A percentile compares a stretch with the other conserved stretches of the same genome.
phyloP scores from a whole-genome alignment of 2,888 invertebrate species.

The Selenia dentaria region DNA sequence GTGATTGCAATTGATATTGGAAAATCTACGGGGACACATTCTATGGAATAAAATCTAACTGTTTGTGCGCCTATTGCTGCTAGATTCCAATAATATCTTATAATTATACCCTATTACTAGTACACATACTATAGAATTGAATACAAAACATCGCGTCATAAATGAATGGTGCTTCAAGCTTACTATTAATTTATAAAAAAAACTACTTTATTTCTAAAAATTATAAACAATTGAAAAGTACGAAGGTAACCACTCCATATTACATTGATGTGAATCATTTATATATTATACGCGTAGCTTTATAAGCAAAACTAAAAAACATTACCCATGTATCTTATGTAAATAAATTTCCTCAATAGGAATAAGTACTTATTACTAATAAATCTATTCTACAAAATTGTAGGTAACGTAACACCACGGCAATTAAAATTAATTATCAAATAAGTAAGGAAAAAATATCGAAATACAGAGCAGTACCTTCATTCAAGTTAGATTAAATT shows the following conservation, averaged over 20 bases:
- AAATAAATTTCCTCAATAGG: neutral
- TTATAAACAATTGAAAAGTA: slow-evolving; percentile 41
- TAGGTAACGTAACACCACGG: neutral
- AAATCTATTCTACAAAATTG: no score
- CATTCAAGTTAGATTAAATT: neutral
- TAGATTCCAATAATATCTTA: slow-evolving; percentile 58
- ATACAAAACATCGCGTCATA: slow-evolving; percentile 45
- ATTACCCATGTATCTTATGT: neutral
- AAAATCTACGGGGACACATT: slow-evolving; percentile 35
- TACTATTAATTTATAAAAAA: slow-evolving; percentile 41
- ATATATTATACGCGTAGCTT: slow-evolving; percentile 7
- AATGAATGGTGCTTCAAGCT: slow-evolving; percentile 58
- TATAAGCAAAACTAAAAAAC: slow-evolving; percentile 6
- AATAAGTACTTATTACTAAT: neutral
- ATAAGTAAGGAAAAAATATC: neutral
- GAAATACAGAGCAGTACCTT: neutral
- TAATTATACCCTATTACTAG: slow-evolving; percentile 53
- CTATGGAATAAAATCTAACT: slow-evolving; percentile 37
- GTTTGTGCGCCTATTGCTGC: slow-evolving; percentile 56
- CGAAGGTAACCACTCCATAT: slow-evolving; percentile 43
- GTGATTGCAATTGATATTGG: slow-evolving; percentile 28
- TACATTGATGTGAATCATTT: slow-evolving; percentile 4
- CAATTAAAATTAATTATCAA: slow-evolving; percentile 7
- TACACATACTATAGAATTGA: slow-evolving; percentile 51
- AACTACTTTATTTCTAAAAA: slow-evolving; percentile 29